Evolutionary conservation across 2,113 vertebrate species (phyloP), one percentile per base, ranked within the genome.

Genomic region (Ophiodon elongatus): DNA sequence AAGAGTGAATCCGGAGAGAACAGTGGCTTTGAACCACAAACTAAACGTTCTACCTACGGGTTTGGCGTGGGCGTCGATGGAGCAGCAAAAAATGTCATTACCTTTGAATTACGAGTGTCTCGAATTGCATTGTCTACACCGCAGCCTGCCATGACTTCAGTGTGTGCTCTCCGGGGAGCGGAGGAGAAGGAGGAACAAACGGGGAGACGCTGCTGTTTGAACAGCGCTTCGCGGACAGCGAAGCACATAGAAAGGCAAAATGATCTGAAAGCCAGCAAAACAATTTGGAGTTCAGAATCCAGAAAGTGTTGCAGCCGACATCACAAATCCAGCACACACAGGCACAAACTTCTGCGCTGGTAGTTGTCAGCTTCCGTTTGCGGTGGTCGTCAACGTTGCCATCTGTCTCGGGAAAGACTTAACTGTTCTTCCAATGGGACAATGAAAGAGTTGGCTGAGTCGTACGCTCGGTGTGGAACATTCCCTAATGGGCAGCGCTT

Each of bases 391-490:
- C 83, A 62, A 47, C 35, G 7, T n/a, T 2, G 60, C 82, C 85
- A 79, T 89, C 86, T 91, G 87, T 79, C 82, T 84, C 54, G 27
- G 75, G 63, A 54, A 77, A 69, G 73, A 75, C 57, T 79, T 23
- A 79, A 83, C n/a, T 62, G 68, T 70, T 82, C 62, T 37, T 77
- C 64, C 70, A 45, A 43, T 29, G 45, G 45, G 60, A 66, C 31
- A 77, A 73, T 37, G 50, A 80, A 41, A 78, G 71, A 29, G 57
- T 41, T 72, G 64, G 66, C 76, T 72, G 79, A 45, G 73, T 57
- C 62, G 47, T 64, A 65, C 52, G 23, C 52, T 47, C 60, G 14
- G 19, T 41, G 37, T 69, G 72, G 68, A 85, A 59, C 54, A 29
- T 69, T 80, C 72, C 27, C 66, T 86, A 82, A 84, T 82, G 64